Base-by-base conservation (phyloP, 2,113 vertebrate genomes). In the Nettapus auritus region DNA sequence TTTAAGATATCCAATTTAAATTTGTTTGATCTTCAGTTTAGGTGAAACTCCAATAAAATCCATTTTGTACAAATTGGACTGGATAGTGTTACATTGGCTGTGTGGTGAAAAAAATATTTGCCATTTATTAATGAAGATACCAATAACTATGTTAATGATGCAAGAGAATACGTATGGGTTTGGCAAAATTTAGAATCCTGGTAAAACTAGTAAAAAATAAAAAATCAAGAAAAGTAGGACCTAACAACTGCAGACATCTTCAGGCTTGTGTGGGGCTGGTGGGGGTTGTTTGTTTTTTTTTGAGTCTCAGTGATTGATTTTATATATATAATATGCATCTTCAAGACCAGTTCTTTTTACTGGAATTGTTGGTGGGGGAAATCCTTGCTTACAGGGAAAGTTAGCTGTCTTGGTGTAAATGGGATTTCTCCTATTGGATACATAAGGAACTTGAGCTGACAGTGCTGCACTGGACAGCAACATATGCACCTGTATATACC, bases 401-500 rank as follows among this genome's bases (percentile, higher is more conserved):
- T 23, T 3, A 57, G 7, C 18, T 67, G 8, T 84, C 18, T 44
- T 31, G 1, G 40, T 71, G 31, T 63, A 48, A 89, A 33, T 29
- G 59, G 29, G 29, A 31, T 87, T 75, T 74, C 36, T 75, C 38
- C 36, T 42, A 48, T 48, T 60, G 21, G 34, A 23, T 73, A 26
- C 1, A 0, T 52, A 69, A 62, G 52, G 46, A 56, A 18, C 46
- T 56, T 63, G 31, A 78, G 21, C 36, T 70, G 73, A 44, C 34
- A 66, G 26, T 17, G 29, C 50, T 67, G 36, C n/a, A 2, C 38
- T 36, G 3, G n/a, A 56, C 25, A 50, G 12, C 21, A 31, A 31
- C 1, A 0, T 19, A 7, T 34, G 19, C 29, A 64, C 7, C 53
- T 50, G 2, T 20, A 7, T 38, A 4, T 66, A 6, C 53, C 40